phyloP scores from a whole-genome alignment of 2,888 invertebrate genomes.

The Hermodice carunculata region DNA sequence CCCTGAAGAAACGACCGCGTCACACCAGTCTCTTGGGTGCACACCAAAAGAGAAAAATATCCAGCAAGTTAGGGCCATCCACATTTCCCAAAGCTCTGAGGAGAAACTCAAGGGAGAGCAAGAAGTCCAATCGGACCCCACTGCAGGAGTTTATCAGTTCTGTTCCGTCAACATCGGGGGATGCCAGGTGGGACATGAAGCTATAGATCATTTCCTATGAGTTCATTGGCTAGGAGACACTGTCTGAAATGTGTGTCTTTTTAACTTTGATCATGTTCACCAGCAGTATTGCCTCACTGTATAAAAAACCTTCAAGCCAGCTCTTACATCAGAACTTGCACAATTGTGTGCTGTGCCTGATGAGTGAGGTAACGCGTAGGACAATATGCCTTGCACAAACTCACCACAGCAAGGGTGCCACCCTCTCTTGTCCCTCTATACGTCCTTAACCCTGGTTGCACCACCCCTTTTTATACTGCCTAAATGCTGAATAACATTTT shows the following conservation, averaged over 20 bases:
- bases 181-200: neutral
- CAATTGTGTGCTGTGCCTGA: too few relatives aligned
- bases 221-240: conserved; percentile 12
- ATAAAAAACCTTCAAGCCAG: too few relatives aligned
- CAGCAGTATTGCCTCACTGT: too few relatives aligned
- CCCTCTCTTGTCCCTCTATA: too few relatives aligned
- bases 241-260: conserved; percentile 20
- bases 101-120: conserved; percentile 9
- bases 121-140: conserved; percentile 6
- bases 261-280: neutral
- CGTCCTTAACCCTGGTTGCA: too few relatives aligned
- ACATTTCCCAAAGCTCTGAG: conserved; percentile 33
- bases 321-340: too few relatives aligned
- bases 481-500: too few relatives aligned
- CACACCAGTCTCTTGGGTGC: conserved; percentile 83
- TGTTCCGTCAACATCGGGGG: too few relatives aligned
- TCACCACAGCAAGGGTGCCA: too few relatives aligned
- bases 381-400: too few relatives aligned
- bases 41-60: conserved; percentile 55
- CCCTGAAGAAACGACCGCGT: conserved; percentile 85
- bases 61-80: conserved; percentile 31
- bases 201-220: conserved; percentile 3
- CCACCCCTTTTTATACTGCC: too few relatives aligned
- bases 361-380: too few relatives aligned
- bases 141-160: conserved; percentile 23